Conservation (phyloP, 2,113 vertebrate species). For the Cygnus atratus region DNA sequence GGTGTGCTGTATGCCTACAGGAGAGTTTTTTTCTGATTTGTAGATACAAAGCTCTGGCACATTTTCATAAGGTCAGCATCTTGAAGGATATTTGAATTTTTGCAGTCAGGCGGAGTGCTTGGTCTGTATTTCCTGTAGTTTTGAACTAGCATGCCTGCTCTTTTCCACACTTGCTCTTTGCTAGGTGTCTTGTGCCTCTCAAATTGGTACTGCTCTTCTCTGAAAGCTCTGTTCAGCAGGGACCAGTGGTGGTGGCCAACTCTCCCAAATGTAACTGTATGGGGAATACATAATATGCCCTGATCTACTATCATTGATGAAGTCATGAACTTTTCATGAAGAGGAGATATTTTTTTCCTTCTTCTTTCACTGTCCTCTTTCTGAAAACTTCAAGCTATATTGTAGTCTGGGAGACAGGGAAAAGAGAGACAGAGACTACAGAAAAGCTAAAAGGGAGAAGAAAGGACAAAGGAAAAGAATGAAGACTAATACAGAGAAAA, state of each 20-base stretch:
- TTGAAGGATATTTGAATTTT: background rate
- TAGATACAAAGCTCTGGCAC: background rate
- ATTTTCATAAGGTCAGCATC: background rate
- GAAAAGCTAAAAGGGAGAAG: background rate
- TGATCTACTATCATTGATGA: background rate
- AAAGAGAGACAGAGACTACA: background rate
- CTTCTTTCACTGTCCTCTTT: background rate
- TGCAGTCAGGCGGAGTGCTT: accelerated
- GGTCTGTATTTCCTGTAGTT: background rate
- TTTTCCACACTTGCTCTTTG: background rate
- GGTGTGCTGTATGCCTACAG: background rate
- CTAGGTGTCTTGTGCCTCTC: background rate
- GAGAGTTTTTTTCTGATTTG: background rate
- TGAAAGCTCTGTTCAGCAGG: background rate
- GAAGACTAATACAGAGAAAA: background rate
- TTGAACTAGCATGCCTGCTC: background rate
- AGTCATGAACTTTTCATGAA: background rate
- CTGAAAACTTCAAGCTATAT: background rate
- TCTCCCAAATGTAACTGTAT: accelerated
- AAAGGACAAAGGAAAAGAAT: background rate
- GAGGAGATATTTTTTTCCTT: background rate
- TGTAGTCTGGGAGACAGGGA: background rate
- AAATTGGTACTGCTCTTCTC: background rate
- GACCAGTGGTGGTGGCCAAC: accelerated
- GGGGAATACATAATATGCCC: background rate